Evolutionary conservation across 2,113 vertebrate genomes (phyloP), one percentile per base, ranked within the genome.

Genomic region (Platycercus adscitus): DNA sequence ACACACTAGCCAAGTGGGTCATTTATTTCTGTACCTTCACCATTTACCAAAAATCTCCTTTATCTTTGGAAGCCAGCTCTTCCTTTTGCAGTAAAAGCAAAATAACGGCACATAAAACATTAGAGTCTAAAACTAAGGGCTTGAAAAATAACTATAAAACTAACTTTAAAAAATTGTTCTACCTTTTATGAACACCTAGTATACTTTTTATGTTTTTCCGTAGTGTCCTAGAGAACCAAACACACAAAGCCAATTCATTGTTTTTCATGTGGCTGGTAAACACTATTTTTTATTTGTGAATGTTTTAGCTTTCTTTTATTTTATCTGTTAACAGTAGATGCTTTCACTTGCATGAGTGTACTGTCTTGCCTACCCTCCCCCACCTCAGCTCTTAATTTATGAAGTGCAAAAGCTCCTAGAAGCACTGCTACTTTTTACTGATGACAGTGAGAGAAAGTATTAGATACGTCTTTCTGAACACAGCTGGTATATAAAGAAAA

Each of bases 1-100:
- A 99, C 99, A 99, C 98, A 98, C 95, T 96, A 96, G 98, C 98
- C 98, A 98, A 99, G 98, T 98, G 98, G 99, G 98, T 99, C 99
- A 99, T 99, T 99, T 99, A 99, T 99, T 99, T 99, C 98, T 98
- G 98, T 98, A 99, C 98, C 99, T 99, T 99, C 98, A 98, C 98
- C 98, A 98, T 99, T 99, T 99, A 98, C 98, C 98, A 98, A 99
- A 99, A 99, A 98, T 98, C 97, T 98, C 98, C 98, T 99, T 99
- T 99, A 99, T 99, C 99, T 99, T 98, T 98, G 97, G 98, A 97
- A 98, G 97, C 98, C 99, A 99, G 98, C 98, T 97, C 98, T 98
- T 99, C 98, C 97, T 98, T 98, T 98, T 99, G 98, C 98, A 98
- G 98, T 98, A 98, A 98, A 98, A 99, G 99, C 98, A 98, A 97